A percentile compares a stretch with the other conserved stretches of the same genome.
Evolutionary conservation across 2,113 vertebrate species (phyloP).

Genomic region (Gallinago undulata): DNA sequence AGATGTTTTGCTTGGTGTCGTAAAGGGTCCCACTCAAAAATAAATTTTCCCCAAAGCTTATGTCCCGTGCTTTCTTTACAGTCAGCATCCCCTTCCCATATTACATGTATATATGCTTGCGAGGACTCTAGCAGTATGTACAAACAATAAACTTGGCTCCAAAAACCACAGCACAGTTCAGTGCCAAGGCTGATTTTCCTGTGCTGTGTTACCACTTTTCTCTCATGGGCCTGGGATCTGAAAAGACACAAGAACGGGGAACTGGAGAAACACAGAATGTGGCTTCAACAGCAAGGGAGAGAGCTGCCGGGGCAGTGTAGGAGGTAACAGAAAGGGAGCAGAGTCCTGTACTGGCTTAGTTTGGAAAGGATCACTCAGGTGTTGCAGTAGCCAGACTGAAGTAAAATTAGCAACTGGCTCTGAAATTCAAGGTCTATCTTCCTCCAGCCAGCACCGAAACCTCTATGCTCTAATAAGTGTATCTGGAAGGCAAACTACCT

Average conservation of each 20-base stretch:
- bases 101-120: not conserved
- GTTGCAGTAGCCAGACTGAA: not conserved
- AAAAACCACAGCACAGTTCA: not conserved
- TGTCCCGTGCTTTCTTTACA: not conserved
- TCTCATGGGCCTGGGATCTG: not conserved
- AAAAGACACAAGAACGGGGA: not conserved
- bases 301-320: not conserved
- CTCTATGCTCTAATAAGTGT: not conserved
- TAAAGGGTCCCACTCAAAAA: not conserved
- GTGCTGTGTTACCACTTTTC: not conserved
- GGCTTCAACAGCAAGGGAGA: not conserved
- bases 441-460: not conserved
- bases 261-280: not conserved
- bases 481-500: not conserved
- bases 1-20: not conserved
- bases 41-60: not conserved
- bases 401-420: not conserved
- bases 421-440: not conserved
- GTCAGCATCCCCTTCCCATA: not conserved
- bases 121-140: not conserved
- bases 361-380: not conserved
- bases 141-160: not conserved
- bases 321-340: not conserved
- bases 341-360: not conserved
- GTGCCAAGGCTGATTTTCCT: not conserved